Conservation (phyloP, 2,888 invertebrate genomes). For the Pristionchus maxplancki region DNA sequence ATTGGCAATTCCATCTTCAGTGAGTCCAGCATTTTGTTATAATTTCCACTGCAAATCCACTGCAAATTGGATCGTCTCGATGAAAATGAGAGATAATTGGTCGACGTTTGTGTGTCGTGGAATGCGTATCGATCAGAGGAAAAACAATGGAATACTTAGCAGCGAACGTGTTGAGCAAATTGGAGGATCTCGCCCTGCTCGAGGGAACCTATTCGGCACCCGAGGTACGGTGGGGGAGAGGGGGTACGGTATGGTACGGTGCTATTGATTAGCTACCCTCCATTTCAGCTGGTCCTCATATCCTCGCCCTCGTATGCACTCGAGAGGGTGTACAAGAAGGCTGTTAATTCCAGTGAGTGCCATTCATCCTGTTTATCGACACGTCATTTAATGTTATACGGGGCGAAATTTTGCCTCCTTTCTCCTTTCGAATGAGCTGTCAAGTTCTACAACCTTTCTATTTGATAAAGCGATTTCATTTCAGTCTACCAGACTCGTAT, state of each 20-base stretch:
- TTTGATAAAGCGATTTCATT: neutral
- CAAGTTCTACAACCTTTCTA: neutral
- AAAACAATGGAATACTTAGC: neutral
- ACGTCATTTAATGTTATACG: too few relatives aligned
- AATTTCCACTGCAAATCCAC: neutral
- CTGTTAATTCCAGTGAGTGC: neutral
- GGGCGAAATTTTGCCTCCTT: too few relatives aligned
- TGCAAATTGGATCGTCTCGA: neutral
- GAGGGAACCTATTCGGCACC: constrained; percentile 1
- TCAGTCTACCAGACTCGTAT: neutral
- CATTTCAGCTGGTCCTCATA: constrained; percentile 23
- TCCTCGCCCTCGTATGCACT: neutral
- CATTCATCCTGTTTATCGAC: too few relatives aligned
- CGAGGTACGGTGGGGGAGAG: constrained; percentile 26
- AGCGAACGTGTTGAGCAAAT: neutral
- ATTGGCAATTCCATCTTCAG: neutral
- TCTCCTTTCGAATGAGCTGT: too few relatives aligned
- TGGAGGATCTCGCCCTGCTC: neutral
- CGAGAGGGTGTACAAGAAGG: neutral
- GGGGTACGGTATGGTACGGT: neutral
- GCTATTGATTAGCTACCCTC: too few relatives aligned
- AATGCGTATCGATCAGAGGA: neutral
- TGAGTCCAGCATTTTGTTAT: neutral
- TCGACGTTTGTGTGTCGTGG: neutral
- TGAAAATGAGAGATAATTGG: neutral